Evolutionary conservation across 2,888 invertebrate species (phyloP), one percentile per base, ranked within the genome.

Genomic region (Chaetogeoica ovagalla): DNA sequence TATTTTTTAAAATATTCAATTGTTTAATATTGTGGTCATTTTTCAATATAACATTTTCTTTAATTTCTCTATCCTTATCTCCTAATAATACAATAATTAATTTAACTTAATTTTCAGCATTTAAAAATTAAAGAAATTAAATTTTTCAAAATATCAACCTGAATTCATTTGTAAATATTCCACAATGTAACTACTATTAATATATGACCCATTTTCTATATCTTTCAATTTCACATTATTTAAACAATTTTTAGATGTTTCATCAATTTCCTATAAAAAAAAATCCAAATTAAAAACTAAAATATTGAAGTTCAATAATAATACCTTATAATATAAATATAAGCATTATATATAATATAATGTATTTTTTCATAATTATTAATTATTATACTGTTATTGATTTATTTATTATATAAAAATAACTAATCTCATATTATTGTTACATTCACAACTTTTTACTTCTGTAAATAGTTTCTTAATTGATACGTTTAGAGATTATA

Each of bases 241-340:
- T 60, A 76, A 37, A 48, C 57, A 68, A 21, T 60, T 23, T 48
- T 52, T 17, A 60, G 48, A 30, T 21, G 1, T 69, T 60, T 69
- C 69, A 69, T 60, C 69, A 21, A 69, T 48, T 52, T 76, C 76
- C 76, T 76, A 37, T 8, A 75, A 57, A 39, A n/a, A n/a, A n/a
- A n/a, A 48, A 21, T 23, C 13, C 23, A 23, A 19, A 30, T 68
- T 52, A 17, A 30, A 30, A 19, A 23, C 23, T 52, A 11, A 30
- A 19, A 55, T 55, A 19, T 7, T 5, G 3, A 19, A 55, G 7
- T 55, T 55, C 2, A 19, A 55, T 2, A 43, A 55, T 4, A 30
- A 30, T 30, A 30, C 1, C 4, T 30, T 30, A 30, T 30, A 30
- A 30, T 30, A 4, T 30, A 30, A 30, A 4, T 30, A 30, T 30